phyloP scores from a whole-genome alignment of 2,888 invertebrate species.

The Tinea pellionella region DNA sequence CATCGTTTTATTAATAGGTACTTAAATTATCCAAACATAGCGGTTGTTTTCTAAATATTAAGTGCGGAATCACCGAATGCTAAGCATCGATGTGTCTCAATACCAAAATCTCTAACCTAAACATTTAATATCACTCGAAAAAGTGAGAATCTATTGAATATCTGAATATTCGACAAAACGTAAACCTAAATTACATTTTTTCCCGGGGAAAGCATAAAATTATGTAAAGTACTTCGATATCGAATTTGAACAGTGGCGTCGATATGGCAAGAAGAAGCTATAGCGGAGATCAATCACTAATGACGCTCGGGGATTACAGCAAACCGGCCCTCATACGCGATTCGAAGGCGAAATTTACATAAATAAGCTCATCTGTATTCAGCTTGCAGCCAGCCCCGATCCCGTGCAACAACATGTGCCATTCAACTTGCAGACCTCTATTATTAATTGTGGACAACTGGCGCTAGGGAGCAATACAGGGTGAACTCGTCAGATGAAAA shows the following conservation, averaged over 20 bases:
- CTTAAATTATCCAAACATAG: not conserved
- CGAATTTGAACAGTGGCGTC: constrained; percentile 4
- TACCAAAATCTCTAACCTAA: not conserved
- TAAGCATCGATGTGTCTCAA: no score
- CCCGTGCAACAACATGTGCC: constrained; percentile 63
- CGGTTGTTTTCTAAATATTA: no score
- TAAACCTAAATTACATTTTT: not conserved
- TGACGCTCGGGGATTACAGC: constrained; percentile 32
- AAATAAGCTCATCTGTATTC: constrained; percentile 66
- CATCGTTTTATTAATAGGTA: constrained; percentile 3
- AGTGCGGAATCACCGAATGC: no score
- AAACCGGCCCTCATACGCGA: constrained; percentile 23
- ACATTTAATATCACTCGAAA: not conserved
- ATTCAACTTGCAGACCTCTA: constrained; percentile 60
- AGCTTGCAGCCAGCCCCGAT: constrained; percentile 48
- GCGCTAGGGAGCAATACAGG: constrained; percentile 34
- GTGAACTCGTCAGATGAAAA: constrained; percentile 21
- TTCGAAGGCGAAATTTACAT: constrained; percentile 45
- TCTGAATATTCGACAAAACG: constrained; percentile 1
- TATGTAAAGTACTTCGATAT: not conserved
- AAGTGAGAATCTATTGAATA: not conserved
- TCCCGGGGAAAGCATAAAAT: not conserved
- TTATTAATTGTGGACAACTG: constrained; percentile 63
- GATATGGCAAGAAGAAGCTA: constrained; percentile 9
- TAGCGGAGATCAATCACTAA: constrained; percentile 54